Evolutionary conservation across 2,113 vertebrate species (phyloP).

Genomic region (Notarius lentiginosus): DNA sequence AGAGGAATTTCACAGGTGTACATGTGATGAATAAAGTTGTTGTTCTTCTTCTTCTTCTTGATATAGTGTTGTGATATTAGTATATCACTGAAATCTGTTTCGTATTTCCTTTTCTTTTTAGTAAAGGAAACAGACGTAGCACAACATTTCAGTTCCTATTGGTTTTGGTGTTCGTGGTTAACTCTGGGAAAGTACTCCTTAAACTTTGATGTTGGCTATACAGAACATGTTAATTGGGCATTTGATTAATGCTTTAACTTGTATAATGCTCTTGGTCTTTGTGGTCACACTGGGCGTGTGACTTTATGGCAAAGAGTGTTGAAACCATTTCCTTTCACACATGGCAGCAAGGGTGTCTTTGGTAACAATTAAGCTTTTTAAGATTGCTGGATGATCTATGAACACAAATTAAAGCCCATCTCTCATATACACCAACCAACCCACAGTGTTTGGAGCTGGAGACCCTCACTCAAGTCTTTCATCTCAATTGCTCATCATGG

Average conservation of each 20-base stretch:
- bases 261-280: constrained; percentile 61
- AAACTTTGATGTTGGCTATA: not conserved
- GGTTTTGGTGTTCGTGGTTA: constrained; percentile 55
- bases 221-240: constrained; percentile 55
- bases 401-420: constrained; percentile 75
- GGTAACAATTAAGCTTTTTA: constrained; percentile 69
- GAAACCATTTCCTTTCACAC: constrained; percentile 73
- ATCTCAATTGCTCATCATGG: constrained; percentile 68
- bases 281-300: constrained; percentile 70
- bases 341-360: constrained; percentile 74
- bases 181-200: constrained; percentile 67
- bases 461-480: constrained; percentile 64
- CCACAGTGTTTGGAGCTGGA: constrained; percentile 58
- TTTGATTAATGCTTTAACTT: constrained; percentile 67
- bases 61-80: not conserved
- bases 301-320: constrained; percentile 69
- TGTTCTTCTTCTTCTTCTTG: too few species aligned
- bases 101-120: not conserved
- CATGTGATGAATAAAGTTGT: too few species aligned
- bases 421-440: constrained; percentile 55
- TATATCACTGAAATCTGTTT: constrained; percentile 15
- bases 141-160: not conserved
- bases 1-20: too few species aligned
- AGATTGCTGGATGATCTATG: constrained; percentile 71
- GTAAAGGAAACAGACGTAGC: not conserved